phyloP scores from a whole-genome alignment of 1,140 invertebrate species.

The Caenorhabditis elegans region DNA sequence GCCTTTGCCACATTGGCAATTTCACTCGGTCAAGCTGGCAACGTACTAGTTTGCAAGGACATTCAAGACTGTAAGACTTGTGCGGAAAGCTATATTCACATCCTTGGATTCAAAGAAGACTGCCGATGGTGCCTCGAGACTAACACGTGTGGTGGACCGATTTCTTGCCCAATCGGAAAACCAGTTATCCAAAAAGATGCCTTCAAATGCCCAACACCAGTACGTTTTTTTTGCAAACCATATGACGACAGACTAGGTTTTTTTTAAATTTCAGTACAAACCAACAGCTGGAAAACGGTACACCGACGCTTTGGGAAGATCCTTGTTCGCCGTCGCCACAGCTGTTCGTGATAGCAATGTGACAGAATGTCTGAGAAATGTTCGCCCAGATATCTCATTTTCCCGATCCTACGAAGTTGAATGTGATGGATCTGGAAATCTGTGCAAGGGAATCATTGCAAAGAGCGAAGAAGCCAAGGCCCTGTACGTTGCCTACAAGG shows the following conservation, averaged over 20 bases:
- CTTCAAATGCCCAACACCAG: slow-evolving; percentile 59
- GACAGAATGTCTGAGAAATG: slow-evolving; percentile 55
- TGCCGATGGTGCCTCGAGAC: slow-evolving; percentile 65
- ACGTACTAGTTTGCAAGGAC: slow-evolving; percentile 63
- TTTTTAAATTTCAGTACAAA: slow-evolving; percentile 30
- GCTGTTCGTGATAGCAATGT: slow-evolving; percentile 56
- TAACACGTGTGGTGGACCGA: slow-evolving; percentile 59
- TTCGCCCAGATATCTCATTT: slow-evolving; percentile 57
- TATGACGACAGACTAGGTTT: neutral
- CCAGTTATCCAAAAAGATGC: slow-evolving; percentile 61
- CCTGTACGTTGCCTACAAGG: slow-evolving; percentile 63
- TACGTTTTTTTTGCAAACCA: too few relatives aligned
- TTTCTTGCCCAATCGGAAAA: slow-evolving; percentile 58
- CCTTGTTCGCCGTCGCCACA: slow-evolving; percentile 59
- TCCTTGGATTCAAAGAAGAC: slow-evolving; percentile 64
- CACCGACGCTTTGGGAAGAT: slow-evolving; percentile 63
- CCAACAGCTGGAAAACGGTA: slow-evolving; percentile 62
- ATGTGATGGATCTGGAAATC: slow-evolving; percentile 60
- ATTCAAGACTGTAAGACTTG: slow-evolving; percentile 56
- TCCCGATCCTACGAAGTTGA: slow-evolving; percentile 60
- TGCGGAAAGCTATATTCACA: slow-evolving; percentile 63
- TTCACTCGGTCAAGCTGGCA: slow-evolving; percentile 49
- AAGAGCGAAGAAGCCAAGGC: slow-evolving; percentile 66
- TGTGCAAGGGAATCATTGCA: slow-evolving; percentile 62
- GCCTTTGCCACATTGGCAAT: neutral